Percentiles rank a stretch among this genome's conserved stretches.
Evolutionary conservation across 2,888 invertebrate genomes (phyloP).

Genomic region (Heliconius aoede): DNA sequence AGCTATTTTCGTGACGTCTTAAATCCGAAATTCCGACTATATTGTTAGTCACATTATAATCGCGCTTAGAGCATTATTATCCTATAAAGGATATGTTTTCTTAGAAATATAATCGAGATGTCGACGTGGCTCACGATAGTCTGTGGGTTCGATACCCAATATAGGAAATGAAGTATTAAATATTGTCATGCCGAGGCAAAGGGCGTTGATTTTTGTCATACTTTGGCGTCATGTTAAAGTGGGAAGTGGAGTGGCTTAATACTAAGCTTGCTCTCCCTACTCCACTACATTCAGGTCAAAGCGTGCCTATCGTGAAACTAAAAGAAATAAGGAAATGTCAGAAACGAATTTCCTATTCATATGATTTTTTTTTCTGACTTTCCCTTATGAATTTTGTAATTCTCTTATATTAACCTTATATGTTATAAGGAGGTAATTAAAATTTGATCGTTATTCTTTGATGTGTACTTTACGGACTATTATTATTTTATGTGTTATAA

Average conservation of each 20-base stretch:
- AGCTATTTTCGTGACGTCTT: conserved; percentile 9
- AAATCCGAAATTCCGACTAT: neutral
- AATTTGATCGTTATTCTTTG: conserved; percentile 13
- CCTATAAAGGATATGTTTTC: conserved; percentile 10
- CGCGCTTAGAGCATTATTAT: neutral
- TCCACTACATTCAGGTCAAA: too few species aligned
- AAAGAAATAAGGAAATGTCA: neutral
- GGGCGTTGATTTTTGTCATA: too few species aligned
- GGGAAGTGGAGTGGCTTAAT: too few species aligned
- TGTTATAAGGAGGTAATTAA: conserved; percentile 1
- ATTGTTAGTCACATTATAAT: conserved; percentile 17
- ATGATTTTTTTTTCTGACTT: too few species aligned
- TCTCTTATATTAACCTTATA: too few species aligned
- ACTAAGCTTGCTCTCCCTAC: too few species aligned
- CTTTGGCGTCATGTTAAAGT: too few species aligned
- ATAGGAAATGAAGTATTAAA: neutral
- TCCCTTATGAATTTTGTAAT: too few species aligned
- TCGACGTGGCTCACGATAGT: neutral
- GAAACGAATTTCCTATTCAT: neutral
- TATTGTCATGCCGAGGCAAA: neutral
- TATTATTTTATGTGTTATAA: conserved; percentile 10
- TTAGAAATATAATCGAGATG: neutral
- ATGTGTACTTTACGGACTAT: neutral
- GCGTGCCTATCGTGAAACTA: neutral
- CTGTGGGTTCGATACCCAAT: neutral